A percentile compares a stretch with the other conserved stretches of the same genome.
Conservation (phyloP, 1,140 invertebrate genomes). For the Rhagoletis pomonella region DNA sequence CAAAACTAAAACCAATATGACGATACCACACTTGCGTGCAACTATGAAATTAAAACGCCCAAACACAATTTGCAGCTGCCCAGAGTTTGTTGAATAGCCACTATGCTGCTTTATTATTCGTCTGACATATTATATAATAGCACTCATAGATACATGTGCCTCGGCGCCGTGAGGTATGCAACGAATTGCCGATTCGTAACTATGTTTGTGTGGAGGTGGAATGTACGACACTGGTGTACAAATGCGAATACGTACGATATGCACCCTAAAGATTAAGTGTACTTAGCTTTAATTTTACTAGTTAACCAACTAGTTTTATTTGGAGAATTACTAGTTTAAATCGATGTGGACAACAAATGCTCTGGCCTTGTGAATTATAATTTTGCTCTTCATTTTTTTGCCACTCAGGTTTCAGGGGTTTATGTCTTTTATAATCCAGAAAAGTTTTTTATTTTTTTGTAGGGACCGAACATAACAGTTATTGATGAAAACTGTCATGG, state of each 20-base stretch:
- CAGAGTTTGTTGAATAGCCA: background rate
- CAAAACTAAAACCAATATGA: background rate
- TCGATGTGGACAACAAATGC: too few species aligned
- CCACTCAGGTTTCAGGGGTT: too few species aligned
- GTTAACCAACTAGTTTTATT: too few species aligned
- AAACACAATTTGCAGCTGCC: background rate
- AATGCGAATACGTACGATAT: background rate
- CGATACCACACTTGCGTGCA: slow-evolving; percentile 1
- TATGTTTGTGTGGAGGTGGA: background rate
- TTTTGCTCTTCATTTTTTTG: too few species aligned
- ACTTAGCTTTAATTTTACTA: background rate
- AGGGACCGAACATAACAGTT: too few species aligned
- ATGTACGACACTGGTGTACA: background rate
- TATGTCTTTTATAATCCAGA: too few species aligned
- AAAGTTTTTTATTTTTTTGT: too few species aligned
- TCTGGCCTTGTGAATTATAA: too few species aligned
- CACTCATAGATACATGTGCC: background rate
- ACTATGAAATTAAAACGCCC: background rate
- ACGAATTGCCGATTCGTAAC: too few species aligned
- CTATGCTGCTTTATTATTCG: background rate
- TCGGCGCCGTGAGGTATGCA: background rate
- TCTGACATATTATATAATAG: too few species aligned
- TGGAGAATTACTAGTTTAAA: too few species aligned
- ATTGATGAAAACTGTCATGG: too few species aligned
- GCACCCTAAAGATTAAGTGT: background rate